Conservation (phyloP, 2,113 vertebrate species). For the Taxidea taxus region DNA sequence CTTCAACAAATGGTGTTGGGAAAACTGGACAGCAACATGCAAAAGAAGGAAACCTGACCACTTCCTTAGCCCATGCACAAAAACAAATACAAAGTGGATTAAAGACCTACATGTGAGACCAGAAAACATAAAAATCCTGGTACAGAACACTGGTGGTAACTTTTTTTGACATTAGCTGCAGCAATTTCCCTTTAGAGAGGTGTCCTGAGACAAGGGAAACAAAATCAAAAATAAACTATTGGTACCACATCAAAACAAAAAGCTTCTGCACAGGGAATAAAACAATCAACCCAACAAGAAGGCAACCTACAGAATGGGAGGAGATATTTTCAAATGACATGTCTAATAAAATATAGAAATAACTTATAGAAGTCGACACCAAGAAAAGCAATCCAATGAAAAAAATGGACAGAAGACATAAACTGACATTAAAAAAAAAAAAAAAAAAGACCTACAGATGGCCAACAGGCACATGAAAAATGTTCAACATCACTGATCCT, state of each 20-base stretch:
- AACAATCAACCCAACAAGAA: too few relatives aligned
- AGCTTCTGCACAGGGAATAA: too few relatives aligned
- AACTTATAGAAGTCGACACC: too few relatives aligned
- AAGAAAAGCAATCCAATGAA: too few relatives aligned
- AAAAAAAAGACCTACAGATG: too few relatives aligned
- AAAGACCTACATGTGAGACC: not conserved
- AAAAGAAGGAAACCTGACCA: not conserved
- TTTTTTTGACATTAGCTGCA: not conserved
- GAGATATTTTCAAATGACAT: too few relatives aligned
- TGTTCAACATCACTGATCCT: not conserved
- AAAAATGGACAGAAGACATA: too few relatives aligned
- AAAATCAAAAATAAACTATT: not conserved
- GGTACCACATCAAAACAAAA: too few relatives aligned
- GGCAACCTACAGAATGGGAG: too few relatives aligned
- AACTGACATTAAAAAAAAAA: too few relatives aligned
- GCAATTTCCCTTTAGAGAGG: not conserved
- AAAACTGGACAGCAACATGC: not conserved
- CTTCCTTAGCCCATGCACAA: too few relatives aligned
- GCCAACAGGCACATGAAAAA: not conserved
- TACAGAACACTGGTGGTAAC: not conserved
- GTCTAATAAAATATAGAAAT: too few relatives aligned
- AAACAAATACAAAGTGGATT: not conserved
- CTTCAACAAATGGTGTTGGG: not conserved
- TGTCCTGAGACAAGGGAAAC: not conserved
- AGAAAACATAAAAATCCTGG: not conserved